Percentiles rank a stretch among this genome's conserved stretches.
These are phyloP conservation scores for Platichthys stellatus DNA, from an alignment of 2,113 vertebrate genomes.

Conservation along the genomic window DNA sequence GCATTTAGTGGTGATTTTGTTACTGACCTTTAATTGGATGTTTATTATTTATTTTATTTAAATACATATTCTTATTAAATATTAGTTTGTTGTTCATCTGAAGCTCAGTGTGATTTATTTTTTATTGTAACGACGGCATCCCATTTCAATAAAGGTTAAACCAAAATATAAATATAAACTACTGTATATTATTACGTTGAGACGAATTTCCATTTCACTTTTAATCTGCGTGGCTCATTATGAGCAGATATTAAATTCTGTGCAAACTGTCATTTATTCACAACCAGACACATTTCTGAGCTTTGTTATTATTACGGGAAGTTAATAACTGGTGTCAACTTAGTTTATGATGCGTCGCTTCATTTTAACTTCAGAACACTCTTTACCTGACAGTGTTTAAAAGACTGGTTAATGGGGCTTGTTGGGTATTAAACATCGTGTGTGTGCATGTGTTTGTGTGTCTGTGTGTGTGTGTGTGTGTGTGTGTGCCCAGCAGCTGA, in stretches of 20 bases:
- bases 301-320: conserved; percentile 46
- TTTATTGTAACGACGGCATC: not conserved
- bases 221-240: conserved; percentile 35
- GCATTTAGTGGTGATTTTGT: no score
- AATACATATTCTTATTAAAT: no score
- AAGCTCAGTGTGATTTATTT: conserved; percentile 2
- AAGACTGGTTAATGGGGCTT: conserved; percentile 48
- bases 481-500: not conserved
- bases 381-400: conserved; percentile 51
- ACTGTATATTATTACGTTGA: not conserved
- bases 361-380: conserved; percentile 52
- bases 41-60: no score
- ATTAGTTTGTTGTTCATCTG: not conserved
- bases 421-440: conserved; percentile 40
- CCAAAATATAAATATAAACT: not conserved
- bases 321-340: conserved; percentile 58
- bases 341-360: conserved; percentile 32
- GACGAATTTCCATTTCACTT: not conserved
- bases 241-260: conserved; percentile 25
- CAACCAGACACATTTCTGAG: conserved; percentile 23
- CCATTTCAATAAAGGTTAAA: not conserved
- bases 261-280: conserved; percentile 36
- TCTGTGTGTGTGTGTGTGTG: no score
- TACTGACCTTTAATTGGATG: no score
- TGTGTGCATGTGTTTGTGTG: not conserved